Base-by-base conservation (phyloP, 1,140 invertebrate species). In the Drosophila nigrodunni region DNA sequence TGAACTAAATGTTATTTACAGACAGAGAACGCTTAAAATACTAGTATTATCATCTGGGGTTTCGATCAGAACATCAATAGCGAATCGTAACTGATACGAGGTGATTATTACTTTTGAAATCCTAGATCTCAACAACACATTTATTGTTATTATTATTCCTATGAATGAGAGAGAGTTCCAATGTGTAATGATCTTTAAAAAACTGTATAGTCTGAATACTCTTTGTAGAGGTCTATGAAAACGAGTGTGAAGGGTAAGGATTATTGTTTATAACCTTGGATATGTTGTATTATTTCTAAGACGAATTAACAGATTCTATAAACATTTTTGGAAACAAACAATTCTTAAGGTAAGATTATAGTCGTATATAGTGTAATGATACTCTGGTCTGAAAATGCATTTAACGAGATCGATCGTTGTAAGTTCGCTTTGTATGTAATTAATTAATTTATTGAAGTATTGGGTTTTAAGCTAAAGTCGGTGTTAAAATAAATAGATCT, bases 381-480 rank as follows among this genome's bases (percentile, higher is more conserved):
- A 85, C 81, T 68, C 78, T 66, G 43, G 70, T 81, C 82, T 85
- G 35, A 72, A 74, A 82, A 82, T 82, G 80, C 71, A 79, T 60
- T 61, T 81, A 70, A 44, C 46, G 50, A 59, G 11, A 25, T 49
- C 57, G 44, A 46, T 34, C 44, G 58, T 11, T 44, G 43, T 52
- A 18, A 62, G 35, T 62, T 50, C 18, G 54, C 25, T 39, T 41
- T 25, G 39, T n/a, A 57, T 49, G 6, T 30, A 49, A 50, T 64
- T 39, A 10, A 44, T 46, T 35, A 41, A 47, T 44, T 62, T 15
- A 44, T 25, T 70, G 49, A 50, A 11, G 7, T 37, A 44, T 43
- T 52, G 30, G 21, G 34, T 60, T 39, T 11, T 10, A 57, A 34
- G 10, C 10, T 41, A 11, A 41, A 4, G 10, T 41, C 39, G 2